phyloP scores from a whole-genome alignment of 2,113 vertebrate species.

The Chloebia gouldiae region DNA sequence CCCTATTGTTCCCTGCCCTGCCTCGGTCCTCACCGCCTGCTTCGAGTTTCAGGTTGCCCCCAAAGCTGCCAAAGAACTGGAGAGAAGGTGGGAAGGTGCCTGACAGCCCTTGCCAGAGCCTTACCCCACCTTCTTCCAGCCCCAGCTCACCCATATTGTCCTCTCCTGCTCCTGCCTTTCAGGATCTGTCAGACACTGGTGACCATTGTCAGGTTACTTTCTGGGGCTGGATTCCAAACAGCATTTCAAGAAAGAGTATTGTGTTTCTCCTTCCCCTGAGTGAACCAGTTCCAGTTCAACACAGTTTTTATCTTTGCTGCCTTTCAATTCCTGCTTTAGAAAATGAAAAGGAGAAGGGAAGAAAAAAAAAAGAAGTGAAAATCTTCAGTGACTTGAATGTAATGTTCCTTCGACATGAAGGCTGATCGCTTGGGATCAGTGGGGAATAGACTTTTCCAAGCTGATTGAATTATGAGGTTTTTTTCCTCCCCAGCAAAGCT shows the following conservation, averaged over 20 bases:
- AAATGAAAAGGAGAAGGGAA: neutral
- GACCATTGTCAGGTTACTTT: neutral
- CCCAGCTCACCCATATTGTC: neutral
- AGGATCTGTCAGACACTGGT: neutral
- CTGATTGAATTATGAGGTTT: constrained; percentile 48
- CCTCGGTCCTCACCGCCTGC: neutral
- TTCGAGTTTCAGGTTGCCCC: neutral
- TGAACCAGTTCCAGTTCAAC: constrained; percentile 66
- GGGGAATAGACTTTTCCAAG: constrained; percentile 34
- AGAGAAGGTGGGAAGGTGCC: neutral
- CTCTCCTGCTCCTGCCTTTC: neutral
- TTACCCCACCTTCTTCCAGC: neutral
- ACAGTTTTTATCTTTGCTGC: constrained; percentile 76
- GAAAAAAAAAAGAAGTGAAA: neutral
- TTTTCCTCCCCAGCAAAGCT: constrained; percentile 38
- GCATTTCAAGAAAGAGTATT: neutral
- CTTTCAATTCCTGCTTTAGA: constrained; percentile 39
- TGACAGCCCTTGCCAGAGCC: neutral
- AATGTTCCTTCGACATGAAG: constrained; percentile 14
- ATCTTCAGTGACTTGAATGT: neutral
- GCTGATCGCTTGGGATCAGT: constrained; percentile 31
- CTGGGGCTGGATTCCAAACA: neutral
- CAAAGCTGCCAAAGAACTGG: neutral
- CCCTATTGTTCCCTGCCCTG: neutral
- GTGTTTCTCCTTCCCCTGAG: constrained; percentile 56